These are phyloP conservation scores for Platyscapa corneri DNA, from an alignment of 1,140 invertebrate genomes.

Conservation along the genomic window DNA sequence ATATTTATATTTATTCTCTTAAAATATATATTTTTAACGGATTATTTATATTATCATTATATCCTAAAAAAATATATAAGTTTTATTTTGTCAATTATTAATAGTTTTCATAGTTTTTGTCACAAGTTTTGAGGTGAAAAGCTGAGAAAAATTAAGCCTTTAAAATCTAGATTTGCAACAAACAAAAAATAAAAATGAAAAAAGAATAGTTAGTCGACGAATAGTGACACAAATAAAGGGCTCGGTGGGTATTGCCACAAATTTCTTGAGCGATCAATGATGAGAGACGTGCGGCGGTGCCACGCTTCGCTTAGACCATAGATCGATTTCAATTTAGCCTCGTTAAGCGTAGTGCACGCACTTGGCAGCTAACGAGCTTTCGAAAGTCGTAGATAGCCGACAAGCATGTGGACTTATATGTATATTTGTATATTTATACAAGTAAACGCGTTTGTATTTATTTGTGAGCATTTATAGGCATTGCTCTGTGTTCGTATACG, in stretches of 20 bases:
- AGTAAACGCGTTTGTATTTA: not conserved
- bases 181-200: too few relatives aligned
- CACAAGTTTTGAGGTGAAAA: too few relatives aligned
- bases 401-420: constrained; percentile 55
- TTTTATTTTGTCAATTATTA: too few relatives aligned
- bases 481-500: too few relatives aligned
- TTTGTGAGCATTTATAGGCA: not conserved
- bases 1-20: too few relatives aligned
- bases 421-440: not conserved
- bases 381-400: constrained; percentile 73
- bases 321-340: constrained; percentile 75
- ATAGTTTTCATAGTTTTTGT: too few relatives aligned
- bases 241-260: not conserved
- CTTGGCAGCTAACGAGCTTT: constrained; percentile 72
- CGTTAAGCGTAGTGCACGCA: constrained; percentile 69
- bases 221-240: not conserved
- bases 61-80: too few relatives aligned
- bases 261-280: constrained; percentile 19
- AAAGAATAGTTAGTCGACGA: too few relatives aligned
- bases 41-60: too few relatives aligned
- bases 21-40: too few relatives aligned
- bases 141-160: too few relatives aligned
- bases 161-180: too few relatives aligned
- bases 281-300: not conserved
- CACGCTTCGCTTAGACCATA: constrained; percentile 38